A percentile compares a stretch with the other conserved stretches of the same genome.
Conservation (phyloP, 2,797 vertebrate species). For the Brotula barbata region DNA sequence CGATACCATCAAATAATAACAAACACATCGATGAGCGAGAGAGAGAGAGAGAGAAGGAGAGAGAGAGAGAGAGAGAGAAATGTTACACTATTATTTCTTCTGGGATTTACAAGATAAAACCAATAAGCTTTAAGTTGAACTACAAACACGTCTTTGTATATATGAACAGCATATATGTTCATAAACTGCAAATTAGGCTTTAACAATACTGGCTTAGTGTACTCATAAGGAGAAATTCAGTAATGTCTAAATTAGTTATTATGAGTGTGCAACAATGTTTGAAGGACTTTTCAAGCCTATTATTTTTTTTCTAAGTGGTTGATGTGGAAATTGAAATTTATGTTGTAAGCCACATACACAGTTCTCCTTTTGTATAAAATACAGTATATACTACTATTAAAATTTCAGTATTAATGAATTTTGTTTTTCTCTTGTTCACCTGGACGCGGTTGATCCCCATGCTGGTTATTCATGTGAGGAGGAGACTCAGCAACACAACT, state of each 20-base stretch:
- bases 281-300: conserved; percentile 55
- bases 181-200: conserved; percentile 25
- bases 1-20: not conserved
- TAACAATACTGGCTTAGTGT: conserved; percentile 32
- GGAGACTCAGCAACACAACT: conserved; percentile 17
- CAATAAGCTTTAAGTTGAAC: conserved; percentile 30
- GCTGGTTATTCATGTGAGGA: too few species aligned
- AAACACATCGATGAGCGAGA: conserved; percentile 14
- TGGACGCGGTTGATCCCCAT: not conserved
- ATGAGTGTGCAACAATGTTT: conserved; percentile 50
- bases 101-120: conserved; percentile 12
- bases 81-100: conserved; percentile 14
- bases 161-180: conserved; percentile 50
- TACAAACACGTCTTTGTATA: conserved; percentile 27
- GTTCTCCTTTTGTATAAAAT: conserved; percentile 68
- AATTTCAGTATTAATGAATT: conserved; percentile 55
- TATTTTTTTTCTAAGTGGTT: conserved; percentile 69
- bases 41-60: conserved; percentile 8
- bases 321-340: conserved; percentile 58
- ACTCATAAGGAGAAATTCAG: conserved; percentile 32
- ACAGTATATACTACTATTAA: conserved; percentile 55
- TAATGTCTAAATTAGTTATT: conserved; percentile 32
- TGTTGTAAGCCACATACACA: conserved; percentile 66
- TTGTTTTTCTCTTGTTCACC: conserved; percentile 14
- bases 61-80: conserved; percentile 22